phyloP scores from a whole-genome alignment of 2,113 vertebrate species.

The Struthio camelus region DNA sequence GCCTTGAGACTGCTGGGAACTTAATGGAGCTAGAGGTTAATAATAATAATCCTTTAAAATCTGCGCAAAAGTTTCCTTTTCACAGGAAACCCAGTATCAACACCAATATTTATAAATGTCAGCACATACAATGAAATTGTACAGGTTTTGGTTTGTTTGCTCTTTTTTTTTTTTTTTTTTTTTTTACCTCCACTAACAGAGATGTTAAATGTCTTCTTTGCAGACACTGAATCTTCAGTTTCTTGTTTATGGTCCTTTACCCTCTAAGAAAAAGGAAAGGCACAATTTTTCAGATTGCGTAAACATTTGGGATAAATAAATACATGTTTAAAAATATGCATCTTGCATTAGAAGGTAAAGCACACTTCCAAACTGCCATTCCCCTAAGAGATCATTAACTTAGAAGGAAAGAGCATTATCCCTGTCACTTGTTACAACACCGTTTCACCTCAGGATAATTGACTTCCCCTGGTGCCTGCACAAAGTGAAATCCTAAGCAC shows the following conservation, averaged over 20 bases:
- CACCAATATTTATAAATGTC: neutral
- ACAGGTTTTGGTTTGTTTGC: neutral
- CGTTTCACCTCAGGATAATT: neutral
- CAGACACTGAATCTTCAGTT: constrained; percentile 28
- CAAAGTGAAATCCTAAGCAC: neutral
- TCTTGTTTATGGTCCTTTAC: constrained; percentile 55
- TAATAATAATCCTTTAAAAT: neutral
- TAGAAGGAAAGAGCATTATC: neutral
- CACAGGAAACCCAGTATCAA: neutral
- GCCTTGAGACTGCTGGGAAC: neutral
- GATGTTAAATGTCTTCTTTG: constrained; percentile 79
- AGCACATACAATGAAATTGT: neutral
- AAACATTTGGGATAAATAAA: neutral
- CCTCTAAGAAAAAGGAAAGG: constrained; percentile 16
- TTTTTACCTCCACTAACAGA: constrained; percentile 85
- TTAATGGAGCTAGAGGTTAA: neutral
- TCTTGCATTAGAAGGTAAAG: neutral
- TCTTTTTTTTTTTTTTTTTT: neutral
- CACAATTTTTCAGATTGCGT: neutral
- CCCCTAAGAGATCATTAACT: neutral
- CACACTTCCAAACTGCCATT: neutral
- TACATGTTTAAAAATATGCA: neutral
- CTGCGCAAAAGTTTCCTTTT: neutral
- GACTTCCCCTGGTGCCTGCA: neutral
- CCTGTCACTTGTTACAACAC: neutral